Evolutionary conservation across 1,140 invertebrate genomes (phyloP).

Genomic region (Eriocheir sinensis): DNA sequence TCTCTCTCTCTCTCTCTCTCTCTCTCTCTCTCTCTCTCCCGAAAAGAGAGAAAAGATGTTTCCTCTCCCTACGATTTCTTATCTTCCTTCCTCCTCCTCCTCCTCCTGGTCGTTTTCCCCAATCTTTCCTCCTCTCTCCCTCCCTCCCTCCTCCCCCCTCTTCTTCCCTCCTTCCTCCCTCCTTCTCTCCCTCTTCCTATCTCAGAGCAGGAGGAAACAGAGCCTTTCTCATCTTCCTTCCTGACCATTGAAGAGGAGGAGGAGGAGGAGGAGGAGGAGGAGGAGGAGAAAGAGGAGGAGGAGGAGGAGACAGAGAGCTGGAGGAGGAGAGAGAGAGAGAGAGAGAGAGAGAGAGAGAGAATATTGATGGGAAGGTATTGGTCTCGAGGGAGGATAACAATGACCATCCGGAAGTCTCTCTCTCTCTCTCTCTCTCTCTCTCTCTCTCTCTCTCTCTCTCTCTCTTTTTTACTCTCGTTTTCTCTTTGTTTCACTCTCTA

Average conservation of each 20-base stretch:
- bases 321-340: background rate
- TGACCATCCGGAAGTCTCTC: background rate
- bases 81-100: background rate
- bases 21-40: background rate
- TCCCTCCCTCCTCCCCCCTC: background rate
- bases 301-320: background rate
- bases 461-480: background rate
- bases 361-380: background rate
- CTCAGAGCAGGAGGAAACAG: background rate
- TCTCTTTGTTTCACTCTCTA: background rate
- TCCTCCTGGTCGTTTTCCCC: background rate
- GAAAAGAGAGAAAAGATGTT: too few relatives aligned
- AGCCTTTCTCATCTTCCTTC: slow-evolving; percentile 34
- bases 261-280: slow-evolving; percentile 27
- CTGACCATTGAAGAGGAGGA: slow-evolving; percentile 15
- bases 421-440: slow-evolving; percentile 27
- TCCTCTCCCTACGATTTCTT: background rate
- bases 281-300: background rate
- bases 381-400: background rate
- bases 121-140: background rate
- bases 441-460: slow-evolving; percentile 49
- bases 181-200: background rate
- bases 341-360: background rate
- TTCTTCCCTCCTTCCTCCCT: too few relatives aligned
- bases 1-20: slow-evolving; percentile 31